These are phyloP conservation scores for Drosophila murphyi DNA, from an alignment of 1,140 invertebrate genomes.

Conservation along the genomic window DNA sequence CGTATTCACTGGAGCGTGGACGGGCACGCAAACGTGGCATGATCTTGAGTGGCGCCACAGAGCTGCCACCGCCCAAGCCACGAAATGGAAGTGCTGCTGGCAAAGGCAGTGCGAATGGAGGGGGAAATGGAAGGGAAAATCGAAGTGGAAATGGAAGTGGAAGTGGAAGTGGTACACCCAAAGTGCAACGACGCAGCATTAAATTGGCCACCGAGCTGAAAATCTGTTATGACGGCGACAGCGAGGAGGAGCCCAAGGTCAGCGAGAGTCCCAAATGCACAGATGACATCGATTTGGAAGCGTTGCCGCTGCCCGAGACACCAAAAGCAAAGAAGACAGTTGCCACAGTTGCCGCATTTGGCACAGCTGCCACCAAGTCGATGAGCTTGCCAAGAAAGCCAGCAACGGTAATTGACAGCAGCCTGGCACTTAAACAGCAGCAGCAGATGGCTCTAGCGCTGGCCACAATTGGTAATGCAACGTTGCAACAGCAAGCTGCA, in stretches of 20 bases:
- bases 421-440: constrained; percentile 70
- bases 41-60: constrained; percentile 33
- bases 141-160: not conserved
- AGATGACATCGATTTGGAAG: constrained; percentile 62
- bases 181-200: constrained; percentile 70
- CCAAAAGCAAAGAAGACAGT: constrained; percentile 13
- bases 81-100: constrained; percentile 11
- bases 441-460: constrained; percentile 69
- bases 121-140: not conserved
- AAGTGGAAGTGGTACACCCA: constrained; percentile 37
- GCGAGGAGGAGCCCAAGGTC: constrained; percentile 63
- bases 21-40: constrained; percentile 45
- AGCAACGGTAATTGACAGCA: constrained; percentile 65
- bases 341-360: constrained; percentile 35
- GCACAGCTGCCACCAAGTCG: constrained; percentile 19
- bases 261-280: not conserved
- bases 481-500: constrained; percentile 1
- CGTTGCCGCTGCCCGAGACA: constrained; percentile 62
- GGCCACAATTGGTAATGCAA: constrained; percentile 34
- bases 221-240: constrained; percentile 73
- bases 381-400: constrained; percentile 43
- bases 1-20: constrained; percentile 71
- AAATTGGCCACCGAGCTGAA: constrained; percentile 77
- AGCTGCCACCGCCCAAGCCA: constrained; percentile 73
- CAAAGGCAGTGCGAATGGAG: not conserved